phyloP scores from a whole-genome alignment of 1,140 invertebrate species.

The Cydia strobilella region DNA sequence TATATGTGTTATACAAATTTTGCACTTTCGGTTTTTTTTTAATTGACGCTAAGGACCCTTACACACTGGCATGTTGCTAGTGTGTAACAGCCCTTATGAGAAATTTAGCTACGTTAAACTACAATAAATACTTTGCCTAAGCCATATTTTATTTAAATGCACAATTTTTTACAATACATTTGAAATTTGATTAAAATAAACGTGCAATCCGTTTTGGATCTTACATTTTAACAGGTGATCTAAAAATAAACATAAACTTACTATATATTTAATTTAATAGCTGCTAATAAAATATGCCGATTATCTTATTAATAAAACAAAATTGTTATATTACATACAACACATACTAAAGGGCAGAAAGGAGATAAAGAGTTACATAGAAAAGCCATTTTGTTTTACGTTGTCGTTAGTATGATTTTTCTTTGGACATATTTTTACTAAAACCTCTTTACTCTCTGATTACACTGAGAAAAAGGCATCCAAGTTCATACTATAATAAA shows the following conservation, averaged over 20 bases:
- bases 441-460: background rate
- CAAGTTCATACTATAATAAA: background rate
- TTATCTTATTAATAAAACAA: constrained; percentile 21
- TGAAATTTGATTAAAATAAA: constrained; percentile 1
- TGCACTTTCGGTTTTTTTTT: constrained; percentile 38
- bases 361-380: background rate
- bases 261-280: constrained; percentile 16
- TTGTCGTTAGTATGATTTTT: background rate
- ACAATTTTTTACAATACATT: constrained; percentile 28
- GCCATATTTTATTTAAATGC: constrained; percentile 46
- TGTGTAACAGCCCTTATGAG: constrained; percentile 23
- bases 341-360: background rate
- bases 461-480: background rate
- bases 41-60: constrained; percentile 36
- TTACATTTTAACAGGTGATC: constrained; percentile 26
- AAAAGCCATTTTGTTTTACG: background rate
- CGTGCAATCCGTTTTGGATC: constrained; percentile 5
- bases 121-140: constrained; percentile 43
- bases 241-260: constrained; percentile 2
- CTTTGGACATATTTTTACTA: constrained; percentile 2
- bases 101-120: constrained; percentile 20
- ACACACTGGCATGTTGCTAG: background rate
- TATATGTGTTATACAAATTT: constrained; percentile 37
- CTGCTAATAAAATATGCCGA: constrained; percentile 24
- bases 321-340: background rate